Conservation (phyloP, 2,113 vertebrate species). For the Synchiropus splendidus region DNA sequence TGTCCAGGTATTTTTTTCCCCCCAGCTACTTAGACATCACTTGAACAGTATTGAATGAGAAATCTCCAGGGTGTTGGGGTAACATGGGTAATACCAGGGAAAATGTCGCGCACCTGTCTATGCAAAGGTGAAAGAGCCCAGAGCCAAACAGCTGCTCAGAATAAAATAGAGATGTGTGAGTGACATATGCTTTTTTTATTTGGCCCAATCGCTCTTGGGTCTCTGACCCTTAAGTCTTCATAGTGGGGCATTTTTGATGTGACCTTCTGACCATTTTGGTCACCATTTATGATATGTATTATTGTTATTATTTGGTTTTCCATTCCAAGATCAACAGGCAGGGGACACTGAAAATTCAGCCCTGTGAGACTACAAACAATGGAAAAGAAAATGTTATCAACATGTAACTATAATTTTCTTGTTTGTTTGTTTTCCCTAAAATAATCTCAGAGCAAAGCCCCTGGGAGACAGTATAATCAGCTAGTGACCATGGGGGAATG, state of each 20-base stretch:
- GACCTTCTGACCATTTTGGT: too few relatives aligned
- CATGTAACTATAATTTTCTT: slow-evolving; percentile 4
- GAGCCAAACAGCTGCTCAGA: too few relatives aligned
- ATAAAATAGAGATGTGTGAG: too few relatives aligned
- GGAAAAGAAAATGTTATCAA: neutral
- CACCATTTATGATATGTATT: neutral
- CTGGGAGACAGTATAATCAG: slow-evolving; percentile 38
- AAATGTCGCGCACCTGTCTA: too few relatives aligned
- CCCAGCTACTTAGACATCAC: slow-evolving; percentile 5
- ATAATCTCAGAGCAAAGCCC: slow-evolving; percentile 24
- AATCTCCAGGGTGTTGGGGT: too few relatives aligned
- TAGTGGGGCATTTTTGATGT: too few relatives aligned
- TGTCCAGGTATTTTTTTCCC: slow-evolving; percentile 1
- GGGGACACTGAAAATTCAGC: slow-evolving; percentile 1
- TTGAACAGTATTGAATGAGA: slow-evolving; percentile 16
- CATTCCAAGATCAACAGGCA: too few relatives aligned
- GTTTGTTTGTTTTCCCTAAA: slow-evolving; percentile 50
- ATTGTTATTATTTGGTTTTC: slow-evolving; percentile 3
- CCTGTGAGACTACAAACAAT: neutral
- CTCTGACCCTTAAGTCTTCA: too few relatives aligned
- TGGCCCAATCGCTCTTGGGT: too few relatives aligned
- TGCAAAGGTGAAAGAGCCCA: too few relatives aligned
- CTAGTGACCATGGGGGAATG: slow-evolving; percentile 51
- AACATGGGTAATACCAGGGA: too few relatives aligned
- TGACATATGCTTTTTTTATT: too few relatives aligned